phyloP scores from a whole-genome alignment of 2,888 invertebrate species.

The Tholera decimalis region DNA sequence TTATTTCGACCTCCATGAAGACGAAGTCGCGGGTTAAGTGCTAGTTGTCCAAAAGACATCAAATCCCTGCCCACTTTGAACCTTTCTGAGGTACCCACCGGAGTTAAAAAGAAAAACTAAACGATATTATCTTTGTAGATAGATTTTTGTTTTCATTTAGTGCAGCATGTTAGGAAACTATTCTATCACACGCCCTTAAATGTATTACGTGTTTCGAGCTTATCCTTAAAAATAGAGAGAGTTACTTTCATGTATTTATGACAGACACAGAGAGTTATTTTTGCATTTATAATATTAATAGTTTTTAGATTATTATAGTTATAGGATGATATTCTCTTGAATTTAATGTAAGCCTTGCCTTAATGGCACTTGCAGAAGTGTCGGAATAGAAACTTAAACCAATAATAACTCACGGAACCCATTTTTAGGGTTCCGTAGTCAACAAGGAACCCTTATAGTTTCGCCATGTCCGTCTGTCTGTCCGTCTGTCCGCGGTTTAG shows the following conservation, averaged over 20 bases:
- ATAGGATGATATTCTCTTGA: not conserved
- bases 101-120: not conserved
- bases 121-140: conserved; percentile 15
- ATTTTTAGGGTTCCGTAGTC: too few species aligned
- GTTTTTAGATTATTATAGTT: too few species aligned
- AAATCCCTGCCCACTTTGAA: not conserved
- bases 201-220: not conserved
- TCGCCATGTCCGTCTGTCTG: too few species aligned
- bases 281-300: too few species aligned
- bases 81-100: not conserved
- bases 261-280: too few species aligned
- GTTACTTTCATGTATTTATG: too few species aligned
- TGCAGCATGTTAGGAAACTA: conserved; percentile 1
- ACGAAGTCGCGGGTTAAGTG: too few species aligned
- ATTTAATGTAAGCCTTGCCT: not conserved
- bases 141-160: conserved; percentile 38
- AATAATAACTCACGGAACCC: not conserved
- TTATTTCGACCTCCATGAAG: too few species aligned
- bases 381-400: not conserved
- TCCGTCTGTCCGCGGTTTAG: too few species aligned
- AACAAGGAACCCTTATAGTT: too few species aligned
- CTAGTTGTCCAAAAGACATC: too few species aligned
- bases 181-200: conserved; percentile 18
- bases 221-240: not conserved
- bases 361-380: not conserved